phyloP scores from a whole-genome alignment of 2,797 vertebrate genomes.

The Hyperoplus immaculatus region DNA sequence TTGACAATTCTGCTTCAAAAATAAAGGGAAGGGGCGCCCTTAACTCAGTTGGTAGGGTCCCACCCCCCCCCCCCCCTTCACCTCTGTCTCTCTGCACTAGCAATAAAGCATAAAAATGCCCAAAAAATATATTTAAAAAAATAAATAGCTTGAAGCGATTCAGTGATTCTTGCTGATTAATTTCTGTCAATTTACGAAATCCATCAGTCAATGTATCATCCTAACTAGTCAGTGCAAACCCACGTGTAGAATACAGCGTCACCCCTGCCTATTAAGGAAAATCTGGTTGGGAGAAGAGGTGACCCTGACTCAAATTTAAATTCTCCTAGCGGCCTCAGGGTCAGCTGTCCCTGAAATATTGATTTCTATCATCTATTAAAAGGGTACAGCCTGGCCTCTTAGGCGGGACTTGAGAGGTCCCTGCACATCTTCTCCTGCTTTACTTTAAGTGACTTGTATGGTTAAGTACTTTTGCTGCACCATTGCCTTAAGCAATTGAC shows the following conservation, averaged over 20 bases:
- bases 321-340: slow-evolving; percentile 56
- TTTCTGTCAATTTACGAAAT: not conserved
- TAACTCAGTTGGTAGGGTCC: too few species aligned
- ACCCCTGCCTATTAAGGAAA: slow-evolving; percentile 40
- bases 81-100: too few species aligned
- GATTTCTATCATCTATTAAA: slow-evolving; percentile 68
- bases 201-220: not conserved
- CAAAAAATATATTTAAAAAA: too few species aligned
- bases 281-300: slow-evolving; percentile 46
- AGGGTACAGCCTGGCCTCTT: slow-evolving; percentile 27
- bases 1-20: slow-evolving; percentile 8
- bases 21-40: not conserved
- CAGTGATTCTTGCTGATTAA: not conserved
- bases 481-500: slow-evolving; percentile 7
- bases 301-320: slow-evolving; percentile 57
- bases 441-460: slow-evolving; percentile 15
- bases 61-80: too few species aligned
- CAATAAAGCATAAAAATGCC: too few species aligned
- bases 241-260: not conserved
- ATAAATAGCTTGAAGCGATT: not conserved
- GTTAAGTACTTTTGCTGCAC: slow-evolving; percentile 15
- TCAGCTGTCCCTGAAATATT: slow-evolving; percentile 73
- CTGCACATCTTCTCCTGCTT: slow-evolving; percentile 41
- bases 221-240: not conserved
- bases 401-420: slow-evolving; percentile 36